phyloP scores from a whole-genome alignment of 1,140 invertebrate genomes.

The Augochlora pura region DNA sequence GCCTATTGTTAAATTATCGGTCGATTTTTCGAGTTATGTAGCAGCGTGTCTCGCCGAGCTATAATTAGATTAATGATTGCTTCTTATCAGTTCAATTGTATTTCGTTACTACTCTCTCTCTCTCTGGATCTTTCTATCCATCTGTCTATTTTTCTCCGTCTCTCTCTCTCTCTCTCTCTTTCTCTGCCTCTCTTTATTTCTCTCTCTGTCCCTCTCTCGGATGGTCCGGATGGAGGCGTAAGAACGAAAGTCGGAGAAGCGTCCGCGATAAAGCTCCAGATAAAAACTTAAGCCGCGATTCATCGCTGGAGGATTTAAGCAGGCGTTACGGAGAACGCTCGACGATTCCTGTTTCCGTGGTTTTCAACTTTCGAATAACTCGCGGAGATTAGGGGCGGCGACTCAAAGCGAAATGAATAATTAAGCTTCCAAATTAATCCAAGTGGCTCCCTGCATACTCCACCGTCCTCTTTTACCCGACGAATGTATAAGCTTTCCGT shows the following conservation, averaged over 20 bases:
- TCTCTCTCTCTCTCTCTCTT: too few species aligned
- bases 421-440: constrained; percentile 15
- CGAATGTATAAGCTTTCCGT: background rate
- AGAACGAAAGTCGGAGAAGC: background rate
- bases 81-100: too few species aligned
- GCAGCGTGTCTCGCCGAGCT: too few species aligned
- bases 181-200: background rate
- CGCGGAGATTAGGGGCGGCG: background rate
- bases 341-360: background rate
- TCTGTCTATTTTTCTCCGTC: too few species aligned
- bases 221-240: background rate
- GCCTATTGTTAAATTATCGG: too few species aligned
- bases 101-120: too few species aligned
- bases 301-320: background rate
- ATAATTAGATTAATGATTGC: too few species aligned
- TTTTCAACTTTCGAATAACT: constrained; percentile 15
- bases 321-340: background rate
- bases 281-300: background rate
- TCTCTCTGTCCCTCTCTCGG: too few species aligned
- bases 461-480: background rate
- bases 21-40: too few species aligned
- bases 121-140: too few species aligned
- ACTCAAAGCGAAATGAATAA: constrained; percentile 15
- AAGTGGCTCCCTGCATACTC: background rate
- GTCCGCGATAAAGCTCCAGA: background rate